These are phyloP conservation scores for Rotaria magnacalcarata DNA, from an alignment of 2,888 invertebrate species.

Conservation along the genomic window DNA sequence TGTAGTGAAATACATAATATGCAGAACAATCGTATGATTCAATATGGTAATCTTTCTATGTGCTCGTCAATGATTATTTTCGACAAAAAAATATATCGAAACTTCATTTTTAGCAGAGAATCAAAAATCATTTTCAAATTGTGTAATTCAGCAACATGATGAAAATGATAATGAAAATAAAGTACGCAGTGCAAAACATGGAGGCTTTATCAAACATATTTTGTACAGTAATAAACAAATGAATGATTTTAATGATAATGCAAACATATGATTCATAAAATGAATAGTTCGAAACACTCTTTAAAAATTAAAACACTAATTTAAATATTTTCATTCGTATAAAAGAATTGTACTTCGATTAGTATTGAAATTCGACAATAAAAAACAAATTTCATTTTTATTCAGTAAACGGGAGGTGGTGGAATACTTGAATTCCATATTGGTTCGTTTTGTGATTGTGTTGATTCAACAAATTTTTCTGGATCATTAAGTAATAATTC, in stretches of 20 bases:
- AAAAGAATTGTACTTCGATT: not conserved
- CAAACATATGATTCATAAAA: not conserved
- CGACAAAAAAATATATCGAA: too few relatives aligned
- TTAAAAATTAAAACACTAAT: not conserved
- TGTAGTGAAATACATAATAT: too few relatives aligned
- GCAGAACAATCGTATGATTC: too few relatives aligned
- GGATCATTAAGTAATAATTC: not conserved
- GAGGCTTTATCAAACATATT: too few relatives aligned
- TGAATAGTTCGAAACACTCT: not conserved
- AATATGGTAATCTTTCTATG: too few relatives aligned
- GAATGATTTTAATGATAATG: not conserved
- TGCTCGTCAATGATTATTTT: too few relatives aligned
- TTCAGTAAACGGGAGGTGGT: not conserved
- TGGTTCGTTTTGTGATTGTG: not conserved
- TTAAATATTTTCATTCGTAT: not conserved
- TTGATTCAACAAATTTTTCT: not conserved
- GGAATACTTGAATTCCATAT: constrained; percentile 23
- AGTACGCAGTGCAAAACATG: too few relatives aligned
- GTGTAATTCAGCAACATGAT: too few relatives aligned
- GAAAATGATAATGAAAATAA: too few relatives aligned
- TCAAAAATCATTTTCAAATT: too few relatives aligned
- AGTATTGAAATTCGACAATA: not conserved
- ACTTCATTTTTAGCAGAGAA: too few relatives aligned
- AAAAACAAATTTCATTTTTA: not conserved
- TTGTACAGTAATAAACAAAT: too few relatives aligned